A percentile compares a stretch with the other conserved stretches of the same genome.
phyloP scores from a whole-genome alignment of 1,140 invertebrate genomes.

The Danaus melanippus region DNA sequence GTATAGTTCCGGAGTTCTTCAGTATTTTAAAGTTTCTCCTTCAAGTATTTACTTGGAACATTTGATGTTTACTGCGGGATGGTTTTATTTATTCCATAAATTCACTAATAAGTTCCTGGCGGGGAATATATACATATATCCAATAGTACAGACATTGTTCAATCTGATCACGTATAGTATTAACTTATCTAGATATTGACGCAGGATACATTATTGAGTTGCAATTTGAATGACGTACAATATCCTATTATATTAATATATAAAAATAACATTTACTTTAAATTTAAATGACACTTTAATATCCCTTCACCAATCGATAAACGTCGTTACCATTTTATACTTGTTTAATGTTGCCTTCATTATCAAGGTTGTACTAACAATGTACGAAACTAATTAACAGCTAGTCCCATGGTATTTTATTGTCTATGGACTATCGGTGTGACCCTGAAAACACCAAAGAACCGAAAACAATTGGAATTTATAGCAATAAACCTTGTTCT shows the following conservation, averaged over 20 bases:
- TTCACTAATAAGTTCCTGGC: conserved; percentile 30
- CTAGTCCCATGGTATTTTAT: conserved; percentile 27
- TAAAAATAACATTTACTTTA: not conserved
- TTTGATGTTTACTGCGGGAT: too few species aligned
- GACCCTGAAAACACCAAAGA: conserved; percentile 21
- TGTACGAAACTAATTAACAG: conserved; percentile 36
- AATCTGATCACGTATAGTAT: conserved; percentile 26
- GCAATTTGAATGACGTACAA: too few species aligned
- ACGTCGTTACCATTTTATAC: conserved; percentile 8
- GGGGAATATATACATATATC: conserved; percentile 15
- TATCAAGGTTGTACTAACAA: conserved; percentile 36
- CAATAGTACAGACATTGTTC: conserved; percentile 21
- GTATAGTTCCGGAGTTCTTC: too few species aligned
- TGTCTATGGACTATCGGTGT: conserved; percentile 26
- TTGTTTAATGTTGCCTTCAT: conserved; percentile 5
- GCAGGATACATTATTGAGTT: conserved; percentile 5
- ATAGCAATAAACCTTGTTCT: conserved; percentile 21
- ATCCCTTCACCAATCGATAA: conserved; percentile 3
- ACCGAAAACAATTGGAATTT: conserved; percentile 22
- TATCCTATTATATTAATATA: not conserved
- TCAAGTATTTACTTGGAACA: too few species aligned
- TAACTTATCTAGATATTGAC: conserved; percentile 8
- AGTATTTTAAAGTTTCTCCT: too few species aligned
- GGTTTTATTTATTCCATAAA: conserved; percentile 3
- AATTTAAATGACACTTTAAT: too few species aligned